Base-by-base conservation (phyloP, 2,888 invertebrate genomes). In the Aphodius granarius region DNA sequence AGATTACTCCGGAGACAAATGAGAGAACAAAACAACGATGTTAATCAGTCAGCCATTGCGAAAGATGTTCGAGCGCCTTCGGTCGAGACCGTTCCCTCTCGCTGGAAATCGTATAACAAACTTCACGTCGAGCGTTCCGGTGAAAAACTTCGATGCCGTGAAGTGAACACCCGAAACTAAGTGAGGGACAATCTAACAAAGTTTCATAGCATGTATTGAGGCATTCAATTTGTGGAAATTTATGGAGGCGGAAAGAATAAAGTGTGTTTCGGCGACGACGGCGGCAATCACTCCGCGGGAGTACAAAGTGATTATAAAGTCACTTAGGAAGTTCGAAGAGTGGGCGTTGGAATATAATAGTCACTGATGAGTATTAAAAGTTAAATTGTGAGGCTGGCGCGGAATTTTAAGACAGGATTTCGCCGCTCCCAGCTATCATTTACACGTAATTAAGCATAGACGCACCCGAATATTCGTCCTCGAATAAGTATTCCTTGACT, bases 1-100 rank as follows among this genome's bases (percentile, higher is more conserved):
- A 81, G 81, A 83, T 82, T 82, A 82, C 82, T 81, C 81, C 74
- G 71, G 82, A 82, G 83, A 82, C 81, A 82, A 83, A 82, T 81
- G 82, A 81, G 81, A 76, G 81, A 82, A 82, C 81, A 81, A 80
- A 84, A 85, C 84, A 84, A 63, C 64, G 78, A 77, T 75, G 78
- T 78, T 78, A 78, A 78, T 78, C 78, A 78, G 78, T 78, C 75
- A 75, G 72, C 72, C 77, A 73, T 77, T 71, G 74, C 75, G 19
- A 68, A 70, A 70, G 66, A 72, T 17, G 62, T 3, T 21, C 63
- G 18, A 19, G 66, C 43, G 17, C 17, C 43, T 43, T 43, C 43
- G 43, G 43, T 43, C 43, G 43, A 2, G 43, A 43, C 43, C 43
- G 43, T 43, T 43, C 43, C 1, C 43, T 6, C 43, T 43, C 43